A percentile compares a stretch with the other conserved stretches of the same genome.
Conservation (phyloP, 2,113 vertebrate genomes). For the Poicephalus gulielmi region DNA sequence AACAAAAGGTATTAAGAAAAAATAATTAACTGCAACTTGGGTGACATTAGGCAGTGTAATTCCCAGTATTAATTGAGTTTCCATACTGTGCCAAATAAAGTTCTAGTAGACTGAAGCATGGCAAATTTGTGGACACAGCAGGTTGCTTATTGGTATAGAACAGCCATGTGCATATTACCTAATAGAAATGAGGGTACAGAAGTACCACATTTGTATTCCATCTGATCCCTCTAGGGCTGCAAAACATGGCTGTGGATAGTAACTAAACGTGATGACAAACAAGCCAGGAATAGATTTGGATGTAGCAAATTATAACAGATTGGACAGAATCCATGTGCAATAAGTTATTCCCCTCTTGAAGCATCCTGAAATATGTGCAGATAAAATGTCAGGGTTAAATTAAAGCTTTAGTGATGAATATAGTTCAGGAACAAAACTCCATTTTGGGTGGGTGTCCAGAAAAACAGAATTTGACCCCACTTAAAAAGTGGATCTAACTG, state of each 20-base stretch:
- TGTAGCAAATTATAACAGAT: not conserved
- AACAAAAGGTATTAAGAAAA: conserved; percentile 46
- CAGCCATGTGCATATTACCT: not conserved
- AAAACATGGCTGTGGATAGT: not conserved
- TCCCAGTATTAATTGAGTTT: conserved; percentile 63
- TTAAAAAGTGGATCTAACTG: not conserved
- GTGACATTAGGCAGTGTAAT: conserved; percentile 26
- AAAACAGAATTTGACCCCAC: not conserved
- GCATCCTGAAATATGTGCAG: not conserved
- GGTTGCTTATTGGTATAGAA: conserved; percentile 37
- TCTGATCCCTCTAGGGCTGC: conserved; percentile 11
- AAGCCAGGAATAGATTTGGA: not conserved
- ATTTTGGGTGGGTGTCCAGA: not conserved
- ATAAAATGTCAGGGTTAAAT: not conserved
- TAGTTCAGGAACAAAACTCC: not conserved
- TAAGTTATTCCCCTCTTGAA: not conserved
- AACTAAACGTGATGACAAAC: conserved; percentile 20
- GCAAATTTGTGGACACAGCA: conserved; percentile 54
- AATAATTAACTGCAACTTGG: conserved; percentile 32
- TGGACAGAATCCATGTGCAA: not conserved
- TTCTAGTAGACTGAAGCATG: conserved; percentile 34
- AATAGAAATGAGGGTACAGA: not conserved
- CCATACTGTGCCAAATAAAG: conserved; percentile 47
- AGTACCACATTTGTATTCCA: not conserved
- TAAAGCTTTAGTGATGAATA: not conserved